Evolutionary conservation across 2,113 vertebrate species (phyloP).

Genomic region (Protobothrops flavoviridis): DNA sequence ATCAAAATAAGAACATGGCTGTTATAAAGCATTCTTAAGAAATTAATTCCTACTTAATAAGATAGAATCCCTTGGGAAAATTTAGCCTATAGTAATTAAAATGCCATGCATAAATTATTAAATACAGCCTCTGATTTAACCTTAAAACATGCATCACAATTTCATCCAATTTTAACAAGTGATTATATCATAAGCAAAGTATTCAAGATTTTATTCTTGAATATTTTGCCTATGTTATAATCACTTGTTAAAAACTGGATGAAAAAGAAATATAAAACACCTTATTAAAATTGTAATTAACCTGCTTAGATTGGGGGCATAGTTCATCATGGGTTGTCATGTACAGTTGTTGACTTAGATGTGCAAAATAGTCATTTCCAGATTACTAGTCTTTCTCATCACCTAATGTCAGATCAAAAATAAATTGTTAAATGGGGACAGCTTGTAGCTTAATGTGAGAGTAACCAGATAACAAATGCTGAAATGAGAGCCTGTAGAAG

Average conservation of each 20-base stretch:
- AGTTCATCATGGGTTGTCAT: neutral
- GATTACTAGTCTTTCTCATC: neutral
- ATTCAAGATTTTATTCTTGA: neutral
- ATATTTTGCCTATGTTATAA: neutral
- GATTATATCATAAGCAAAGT: neutral
- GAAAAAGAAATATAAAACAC: neutral
- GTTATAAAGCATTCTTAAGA: neutral
- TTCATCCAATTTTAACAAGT: neutral
- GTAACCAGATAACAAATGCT: neutral
- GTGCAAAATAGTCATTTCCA: neutral
- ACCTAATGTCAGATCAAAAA: neutral
- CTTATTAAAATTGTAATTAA: neutral
- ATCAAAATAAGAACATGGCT: neutral
- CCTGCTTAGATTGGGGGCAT: neutral
- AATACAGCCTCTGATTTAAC: constrained; percentile 11
- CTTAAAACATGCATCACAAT: neutral
- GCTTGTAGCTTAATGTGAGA: neutral
- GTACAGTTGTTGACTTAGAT: neutral
- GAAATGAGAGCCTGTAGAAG: neutral
- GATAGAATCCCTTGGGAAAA: neutral
- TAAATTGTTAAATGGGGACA: neutral
- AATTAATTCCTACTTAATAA: constrained; percentile 14
- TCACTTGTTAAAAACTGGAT: neutral
- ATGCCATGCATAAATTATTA: neutral
- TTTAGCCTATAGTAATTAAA: constrained; percentile 3